A percentile compares a stretch with the other conserved stretches of the same genome.
Conservation (phyloP, 2,888 invertebrate species). For the Panzeria rudis region DNA sequence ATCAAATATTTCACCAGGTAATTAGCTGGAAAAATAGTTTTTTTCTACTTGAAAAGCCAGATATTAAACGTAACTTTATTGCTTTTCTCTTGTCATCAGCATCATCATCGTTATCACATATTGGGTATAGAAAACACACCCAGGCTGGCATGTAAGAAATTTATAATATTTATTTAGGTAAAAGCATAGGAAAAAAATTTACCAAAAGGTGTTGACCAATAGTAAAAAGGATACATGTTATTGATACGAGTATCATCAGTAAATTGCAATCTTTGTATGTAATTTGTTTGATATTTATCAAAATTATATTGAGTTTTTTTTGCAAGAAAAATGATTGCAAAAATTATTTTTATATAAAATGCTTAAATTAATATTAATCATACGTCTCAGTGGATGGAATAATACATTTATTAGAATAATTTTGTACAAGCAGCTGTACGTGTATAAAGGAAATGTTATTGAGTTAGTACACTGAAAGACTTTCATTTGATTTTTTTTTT, state of each 20-base stretch:
- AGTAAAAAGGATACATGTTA: slow-evolving; percentile 1
- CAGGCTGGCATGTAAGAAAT: background rate
- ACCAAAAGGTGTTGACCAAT: slow-evolving; percentile 35
- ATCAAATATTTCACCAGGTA: slow-evolving; percentile 70
- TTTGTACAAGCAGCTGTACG: too few relatives aligned
- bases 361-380: background rate
- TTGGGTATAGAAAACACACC: background rate
- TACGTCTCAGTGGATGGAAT: background rate
- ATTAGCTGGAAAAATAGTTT: slow-evolving; percentile 73
- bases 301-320: slow-evolving; percentile 13
- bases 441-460: too few relatives aligned
- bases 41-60: slow-evolving; percentile 27
- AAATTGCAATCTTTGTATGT: slow-evolving; percentile 35
- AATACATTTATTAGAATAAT: background rate
- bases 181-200: background rate
- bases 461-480: too few relatives aligned
- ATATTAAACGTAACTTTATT: slow-evolving; percentile 54
- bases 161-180: slow-evolving; percentile 15
- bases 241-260: slow-evolving; percentile 40
- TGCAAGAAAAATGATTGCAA: background rate
- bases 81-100: slow-evolving; percentile 32
- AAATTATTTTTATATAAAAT: background rate
- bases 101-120: slow-evolving; percentile 12
- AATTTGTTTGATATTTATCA: slow-evolving; percentile 49
- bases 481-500: too few relatives aligned